A percentile compares a stretch with the other conserved stretches of the same genome.
Evolutionary conservation across 2,888 invertebrate species (phyloP).

Genomic region (Tyria jacobaeae): DNA sequence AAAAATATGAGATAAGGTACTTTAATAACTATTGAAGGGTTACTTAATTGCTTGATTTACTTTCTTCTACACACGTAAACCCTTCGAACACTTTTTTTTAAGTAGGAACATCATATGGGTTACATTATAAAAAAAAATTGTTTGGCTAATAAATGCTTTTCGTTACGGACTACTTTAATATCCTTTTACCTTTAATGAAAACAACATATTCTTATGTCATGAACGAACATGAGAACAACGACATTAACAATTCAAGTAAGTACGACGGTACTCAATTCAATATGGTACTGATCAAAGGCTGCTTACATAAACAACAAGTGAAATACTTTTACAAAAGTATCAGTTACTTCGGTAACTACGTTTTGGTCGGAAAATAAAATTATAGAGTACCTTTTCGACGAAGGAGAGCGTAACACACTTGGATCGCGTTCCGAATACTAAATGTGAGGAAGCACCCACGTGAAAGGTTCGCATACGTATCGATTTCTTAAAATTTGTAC

Average conservation of each 20-base stretch:
- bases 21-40: too few species aligned
- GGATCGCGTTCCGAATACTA: conserved; percentile 74
- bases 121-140: too few species aligned
- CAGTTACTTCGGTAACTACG: conserved; percentile 81
- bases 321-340: conserved; percentile 76
- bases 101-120: too few species aligned
- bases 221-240: neutral
- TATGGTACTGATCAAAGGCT: conserved; percentile 60
- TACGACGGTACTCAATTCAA: conserved; percentile 50
- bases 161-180: neutral
- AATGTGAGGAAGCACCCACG: conserved; percentile 56
- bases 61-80: too few species aligned
- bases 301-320: conserved; percentile 58
- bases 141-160: too few species aligned
- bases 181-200: neutral
- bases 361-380: conserved; percentile 85
- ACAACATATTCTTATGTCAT: neutral
- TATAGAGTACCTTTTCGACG: conserved; percentile 84
- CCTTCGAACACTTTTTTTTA: too few species aligned
- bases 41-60: too few species aligned
- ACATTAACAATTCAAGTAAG: conserved; percentile 21
- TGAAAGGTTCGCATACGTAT: conserved; percentile 60
- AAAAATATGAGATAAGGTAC: neutral
- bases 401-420: conserved; percentile 79
- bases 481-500: conserved; percentile 70